Percentiles rank a stretch among this genome's conserved stretches.
Conservation (phyloP, 1,140 invertebrate genomes). For the Anastatus disparis region DNA sequence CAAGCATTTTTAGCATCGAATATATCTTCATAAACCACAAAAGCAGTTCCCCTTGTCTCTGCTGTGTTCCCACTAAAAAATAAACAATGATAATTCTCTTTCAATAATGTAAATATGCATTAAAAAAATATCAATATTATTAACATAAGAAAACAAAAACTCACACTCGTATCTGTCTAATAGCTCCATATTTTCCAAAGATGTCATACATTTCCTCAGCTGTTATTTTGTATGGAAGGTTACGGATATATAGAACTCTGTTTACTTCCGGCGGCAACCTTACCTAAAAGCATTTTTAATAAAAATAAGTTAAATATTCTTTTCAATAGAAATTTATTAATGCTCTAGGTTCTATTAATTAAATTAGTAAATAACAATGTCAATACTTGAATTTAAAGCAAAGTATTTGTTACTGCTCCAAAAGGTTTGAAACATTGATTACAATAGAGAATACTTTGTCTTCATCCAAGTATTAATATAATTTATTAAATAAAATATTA, state of each 20-base stretch:
- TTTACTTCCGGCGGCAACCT: slow-evolving; percentile 98
- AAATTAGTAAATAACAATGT: no score
- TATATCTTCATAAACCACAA: slow-evolving; percentile 99
- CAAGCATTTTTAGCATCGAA: slow-evolving; percentile 99
- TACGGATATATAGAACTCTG: slow-evolving; percentile 95
- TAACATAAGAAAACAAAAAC: no score
- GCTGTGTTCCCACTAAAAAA: slow-evolving; percentile 92
- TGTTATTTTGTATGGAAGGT: slow-evolving; percentile 99
- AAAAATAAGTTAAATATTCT: slow-evolving; percentile 37
- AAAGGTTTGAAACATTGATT: no score
- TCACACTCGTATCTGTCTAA: slow-evolving; percentile 97
- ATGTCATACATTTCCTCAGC: slow-evolving; percentile 99
- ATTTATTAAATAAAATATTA: no score
- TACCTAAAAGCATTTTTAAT: slow-evolving; percentile 78
- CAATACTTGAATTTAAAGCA: not conserved
- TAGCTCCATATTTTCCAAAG: slow-evolving; percentile 99
- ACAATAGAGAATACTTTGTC: no score
- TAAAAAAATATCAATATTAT: no score
- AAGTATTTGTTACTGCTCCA: no score
- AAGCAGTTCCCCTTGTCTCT: slow-evolving; percentile 97
- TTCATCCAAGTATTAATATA: no score
- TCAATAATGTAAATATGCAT: slow-evolving; percentile 3
- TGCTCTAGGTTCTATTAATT: not conserved
- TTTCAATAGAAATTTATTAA: no score
- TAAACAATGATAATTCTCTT: slow-evolving; percentile 1